Conservation (phyloP, 2,888 invertebrate genomes). For the Epirrhoe alternata region DNA sequence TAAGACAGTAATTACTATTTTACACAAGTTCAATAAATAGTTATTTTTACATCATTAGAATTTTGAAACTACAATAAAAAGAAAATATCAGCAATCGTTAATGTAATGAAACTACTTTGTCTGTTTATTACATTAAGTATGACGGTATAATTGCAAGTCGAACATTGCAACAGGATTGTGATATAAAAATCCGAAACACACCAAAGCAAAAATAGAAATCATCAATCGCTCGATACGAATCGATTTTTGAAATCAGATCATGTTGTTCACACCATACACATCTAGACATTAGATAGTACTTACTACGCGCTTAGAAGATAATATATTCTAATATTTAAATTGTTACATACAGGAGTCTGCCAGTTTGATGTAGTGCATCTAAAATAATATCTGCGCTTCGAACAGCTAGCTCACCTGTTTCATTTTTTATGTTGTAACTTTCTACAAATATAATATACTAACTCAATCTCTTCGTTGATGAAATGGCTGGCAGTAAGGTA, state of each 20-base stretch:
- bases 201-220: conserved; percentile 70
- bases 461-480: neutral
- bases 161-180: conserved; percentile 34
- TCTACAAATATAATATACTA: neutral
- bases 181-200: conserved; percentile 54
- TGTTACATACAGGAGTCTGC: conserved; percentile 7
- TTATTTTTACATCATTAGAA: conserved; percentile 26
- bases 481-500: neutral
- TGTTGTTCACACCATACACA: conserved; percentile 52
- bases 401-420: neutral
- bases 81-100: conserved; percentile 4
- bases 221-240: conserved; percentile 19
- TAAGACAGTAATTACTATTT: conserved; percentile 20
- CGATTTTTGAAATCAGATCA: conserved; percentile 51
- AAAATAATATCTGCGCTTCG: neutral
- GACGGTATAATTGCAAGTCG: conserved; percentile 33
- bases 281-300: conserved; percentile 59
- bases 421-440: neutral
- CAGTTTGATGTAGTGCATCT: conserved; percentile 18
- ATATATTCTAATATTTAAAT: conserved; percentile 8
- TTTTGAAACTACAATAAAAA: conserved; percentile 36
- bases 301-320: conserved; percentile 37
- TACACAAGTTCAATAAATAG: conserved; percentile 32
- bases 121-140: conserved; percentile 15
- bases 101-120: conserved; percentile 13